Evolutionary conservation across 2,797 vertebrate species (phyloP).

Genomic region (Aphelocoma californica): DNA sequence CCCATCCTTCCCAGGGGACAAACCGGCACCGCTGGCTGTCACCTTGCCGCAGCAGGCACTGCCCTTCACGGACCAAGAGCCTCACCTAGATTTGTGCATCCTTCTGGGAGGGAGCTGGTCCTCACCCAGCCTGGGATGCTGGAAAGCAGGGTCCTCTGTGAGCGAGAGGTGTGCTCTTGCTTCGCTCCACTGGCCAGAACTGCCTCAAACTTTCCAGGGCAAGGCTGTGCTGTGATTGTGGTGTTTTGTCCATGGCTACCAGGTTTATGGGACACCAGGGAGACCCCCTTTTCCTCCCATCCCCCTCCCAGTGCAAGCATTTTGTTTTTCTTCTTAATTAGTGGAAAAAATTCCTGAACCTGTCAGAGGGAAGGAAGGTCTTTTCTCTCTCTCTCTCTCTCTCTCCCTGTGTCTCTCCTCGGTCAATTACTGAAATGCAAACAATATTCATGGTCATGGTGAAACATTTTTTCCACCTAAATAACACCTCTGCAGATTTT

Average conservation of each 20-base stretch:
- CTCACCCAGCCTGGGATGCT: not conserved
- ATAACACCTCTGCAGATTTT: conserved; percentile 1
- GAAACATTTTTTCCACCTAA: conserved; percentile 61
- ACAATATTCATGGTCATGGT: conserved; percentile 39
- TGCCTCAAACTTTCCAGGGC: conserved; percentile 66
- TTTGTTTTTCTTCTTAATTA: conserved; percentile 75
- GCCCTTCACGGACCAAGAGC: accelerated
- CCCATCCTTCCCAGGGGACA: not conserved
- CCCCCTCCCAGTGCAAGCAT: not conserved
- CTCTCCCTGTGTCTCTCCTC: not conserved
- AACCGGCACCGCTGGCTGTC: not conserved
- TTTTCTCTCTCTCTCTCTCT: not conserved
- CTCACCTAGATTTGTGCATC: not conserved
- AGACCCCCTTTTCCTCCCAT: conserved; percentile 39
- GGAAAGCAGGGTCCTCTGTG: not conserved
- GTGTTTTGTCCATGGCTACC: conserved; percentile 43
- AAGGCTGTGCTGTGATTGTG: conserved; percentile 9
- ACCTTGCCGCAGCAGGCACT: accelerated
- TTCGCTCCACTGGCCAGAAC: accelerated
- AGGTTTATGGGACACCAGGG: conserved; percentile 61
- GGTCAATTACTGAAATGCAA: conserved; percentile 64
- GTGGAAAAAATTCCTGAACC: conserved; percentile 69
- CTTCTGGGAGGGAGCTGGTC: not conserved
- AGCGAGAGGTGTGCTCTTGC: not conserved
- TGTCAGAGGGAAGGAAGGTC: conserved; percentile 62